Base-by-base conservation (phyloP, 2,113 vertebrate genomes). In the Hippocampus guttulatus region DNA sequence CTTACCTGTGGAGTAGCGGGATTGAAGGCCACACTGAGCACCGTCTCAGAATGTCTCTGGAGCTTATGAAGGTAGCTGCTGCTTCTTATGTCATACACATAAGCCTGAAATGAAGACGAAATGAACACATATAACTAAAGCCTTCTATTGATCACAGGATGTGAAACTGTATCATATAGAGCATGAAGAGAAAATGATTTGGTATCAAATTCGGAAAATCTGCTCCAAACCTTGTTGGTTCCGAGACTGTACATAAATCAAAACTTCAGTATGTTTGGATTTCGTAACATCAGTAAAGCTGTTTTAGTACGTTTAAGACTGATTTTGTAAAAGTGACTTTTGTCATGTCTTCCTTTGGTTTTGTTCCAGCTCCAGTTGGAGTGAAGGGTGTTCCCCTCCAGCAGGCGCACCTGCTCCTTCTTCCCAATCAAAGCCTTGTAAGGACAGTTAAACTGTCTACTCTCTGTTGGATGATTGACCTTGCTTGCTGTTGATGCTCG, bases 1-100 rank as follows among this genome's bases (percentile, higher is more conserved):
- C 82, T 81, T 90, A 96, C 95, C 93, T 94, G 90, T 27, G 94
- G 91, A 55, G 67, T 84, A 2, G 92, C 91, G 0, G 94, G 94
- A 84, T 87, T 93, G 82, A 96, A 98, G 68, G 91, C 78, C 76
- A 96, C 94, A 23, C 74, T 88, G 15, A 87, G 84, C 55, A 97
- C 91, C 0, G 92, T 88, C 49, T 94, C 93, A 10, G 90, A 91
- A 78, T 95, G 93, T 79, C 92, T 91, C 0, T 91, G 75, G 23
- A 96, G 88, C 54, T 92, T 94, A 81, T 90, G 84, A 12, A 90
- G 90, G 85, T 91, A 95, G 43, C 87, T 92, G 81, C 91, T 93
- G 49, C 91, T 93, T 38, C 78, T 81, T 82, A 91, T 83, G 38
- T 95, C 94, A 67, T 95, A 96, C 57, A 98, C 14, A 12, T 95